Conservation (phyloP, 1,140 invertebrate genomes). For the Bombus ignitus region DNA sequence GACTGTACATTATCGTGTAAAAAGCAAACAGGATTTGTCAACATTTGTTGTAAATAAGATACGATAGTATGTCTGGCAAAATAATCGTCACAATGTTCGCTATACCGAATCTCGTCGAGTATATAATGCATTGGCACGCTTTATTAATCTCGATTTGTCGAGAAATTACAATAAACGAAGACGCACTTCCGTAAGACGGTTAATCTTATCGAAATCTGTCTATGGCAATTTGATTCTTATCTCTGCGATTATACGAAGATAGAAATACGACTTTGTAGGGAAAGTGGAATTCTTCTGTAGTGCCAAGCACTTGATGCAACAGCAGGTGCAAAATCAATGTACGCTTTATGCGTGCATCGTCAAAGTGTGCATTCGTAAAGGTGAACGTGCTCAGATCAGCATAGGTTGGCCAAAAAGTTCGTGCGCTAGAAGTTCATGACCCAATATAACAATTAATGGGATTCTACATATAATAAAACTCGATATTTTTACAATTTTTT, state of each 20-base stretch:
- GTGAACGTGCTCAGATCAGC: too few species aligned
- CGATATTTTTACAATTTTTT: too few species aligned
- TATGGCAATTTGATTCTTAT: neutral
- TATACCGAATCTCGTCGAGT: too few species aligned
- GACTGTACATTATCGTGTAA: neutral
- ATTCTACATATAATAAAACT: too few species aligned
- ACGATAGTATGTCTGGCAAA: neutral
- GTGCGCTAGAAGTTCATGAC: too few species aligned
- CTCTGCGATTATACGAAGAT: neutral
- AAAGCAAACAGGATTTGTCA: neutral
- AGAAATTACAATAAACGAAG: neutral
- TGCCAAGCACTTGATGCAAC: neutral
- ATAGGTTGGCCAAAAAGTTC: too few species aligned
- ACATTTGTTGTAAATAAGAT: neutral
- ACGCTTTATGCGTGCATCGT: too few species aligned
- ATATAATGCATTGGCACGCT: too few species aligned
- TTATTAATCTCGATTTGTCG: neutral
- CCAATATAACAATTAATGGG: too few species aligned
- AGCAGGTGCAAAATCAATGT: neutral
- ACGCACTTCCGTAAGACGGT: neutral
- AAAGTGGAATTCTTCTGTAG: neutral
- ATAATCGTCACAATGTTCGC: neutral
- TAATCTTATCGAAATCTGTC: neutral
- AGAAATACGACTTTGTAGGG: neutral
- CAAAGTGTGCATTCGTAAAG: too few species aligned